These are phyloP conservation scores for Xerus inauris DNA, from an alignment of 2,113 vertebrate species.

Conservation along the genomic window DNA sequence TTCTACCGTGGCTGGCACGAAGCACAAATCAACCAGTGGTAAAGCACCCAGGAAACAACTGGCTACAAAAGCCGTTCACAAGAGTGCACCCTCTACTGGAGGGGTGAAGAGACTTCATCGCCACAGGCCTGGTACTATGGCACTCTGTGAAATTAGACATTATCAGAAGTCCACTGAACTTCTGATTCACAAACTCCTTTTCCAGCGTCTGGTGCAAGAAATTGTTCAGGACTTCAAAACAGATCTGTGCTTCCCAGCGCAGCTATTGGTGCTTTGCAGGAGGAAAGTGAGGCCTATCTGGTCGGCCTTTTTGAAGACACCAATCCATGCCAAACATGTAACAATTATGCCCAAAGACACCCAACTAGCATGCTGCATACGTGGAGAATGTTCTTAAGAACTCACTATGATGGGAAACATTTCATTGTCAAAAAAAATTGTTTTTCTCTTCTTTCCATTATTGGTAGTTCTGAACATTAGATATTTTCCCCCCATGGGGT, in stretches of 20 bases:
- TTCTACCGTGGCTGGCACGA: no score
- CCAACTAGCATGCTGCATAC: no score
- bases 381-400: no score
- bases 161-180: constrained; percentile 93
- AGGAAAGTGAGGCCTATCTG: no score
- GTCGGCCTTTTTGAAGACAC: no score
- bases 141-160: constrained; percentile 91
- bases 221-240: constrained; percentile 95
- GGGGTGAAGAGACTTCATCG: constrained; percentile 89
- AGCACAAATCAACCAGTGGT: constrained; percentile 64
- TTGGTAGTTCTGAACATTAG: no score
- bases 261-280: constrained; percentile 93
- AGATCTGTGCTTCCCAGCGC: constrained; percentile 92
- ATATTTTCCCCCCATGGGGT: no score
- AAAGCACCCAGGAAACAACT: constrained; percentile 88
- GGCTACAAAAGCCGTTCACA: constrained; percentile 89
- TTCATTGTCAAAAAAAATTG: no score
- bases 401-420: no score
- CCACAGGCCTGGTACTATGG: constrained; percentile 91
- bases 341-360: no score
- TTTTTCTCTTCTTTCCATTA: no score
- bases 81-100: constrained; percentile 88
- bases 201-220: constrained; percentile 92
- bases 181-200: constrained; percentile 92
- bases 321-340: no score